Percentiles rank a stretch among this genome's conserved stretches.
Evolutionary conservation across 2,797 vertebrate species (phyloP).

Genomic region (Bryconaethiops microstoma): DNA sequence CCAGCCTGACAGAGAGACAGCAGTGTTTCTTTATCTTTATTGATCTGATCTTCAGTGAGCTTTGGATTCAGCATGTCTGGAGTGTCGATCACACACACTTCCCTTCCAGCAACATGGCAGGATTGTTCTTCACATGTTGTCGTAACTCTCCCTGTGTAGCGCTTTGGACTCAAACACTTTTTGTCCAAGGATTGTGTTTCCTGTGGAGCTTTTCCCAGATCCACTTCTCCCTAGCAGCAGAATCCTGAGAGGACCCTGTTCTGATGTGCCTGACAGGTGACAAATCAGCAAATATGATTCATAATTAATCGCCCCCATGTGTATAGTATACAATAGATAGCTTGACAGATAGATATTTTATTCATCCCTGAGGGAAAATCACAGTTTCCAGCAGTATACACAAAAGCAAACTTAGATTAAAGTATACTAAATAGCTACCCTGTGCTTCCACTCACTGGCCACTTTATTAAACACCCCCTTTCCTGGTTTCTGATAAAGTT

Average conservation of each 20-base stretch:
- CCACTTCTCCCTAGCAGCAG: slow-evolving; percentile 2
- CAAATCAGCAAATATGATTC: too few species aligned
- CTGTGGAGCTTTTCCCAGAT: slow-evolving; percentile 36
- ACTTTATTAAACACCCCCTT: too few species aligned
- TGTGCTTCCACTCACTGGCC: too few species aligned
- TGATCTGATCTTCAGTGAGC: slow-evolving; percentile 4
- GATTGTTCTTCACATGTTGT: slow-evolving; percentile 5
- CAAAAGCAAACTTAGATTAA: too few species aligned
- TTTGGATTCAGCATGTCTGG: slow-evolving; percentile 40
- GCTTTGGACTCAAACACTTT: slow-evolving; percentile 19
- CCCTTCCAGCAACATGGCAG: neutral
- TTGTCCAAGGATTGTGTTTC: slow-evolving; percentile 40
- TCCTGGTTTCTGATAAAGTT: too few species aligned
- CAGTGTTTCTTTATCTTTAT: neutral
- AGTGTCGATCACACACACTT: slow-evolving; percentile 25
- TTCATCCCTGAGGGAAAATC: too few species aligned
- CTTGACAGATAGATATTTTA: too few species aligned
- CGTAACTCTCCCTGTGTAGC: slow-evolving; percentile 13
- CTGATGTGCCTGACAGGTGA: too few species aligned
- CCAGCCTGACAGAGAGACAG: slow-evolving; percentile 19
- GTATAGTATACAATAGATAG: too few species aligned
- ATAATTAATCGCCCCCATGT: too few species aligned
- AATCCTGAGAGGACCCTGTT: slow-evolving; percentile 3
- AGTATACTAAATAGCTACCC: too few species aligned
- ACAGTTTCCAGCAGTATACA: too few species aligned